Evolutionary conservation across 37 sponge, comb jelly and placozoan species (phyloP), one percentile per base, ranked within the genome.

Genomic region (Agelas oroides): DNA sequence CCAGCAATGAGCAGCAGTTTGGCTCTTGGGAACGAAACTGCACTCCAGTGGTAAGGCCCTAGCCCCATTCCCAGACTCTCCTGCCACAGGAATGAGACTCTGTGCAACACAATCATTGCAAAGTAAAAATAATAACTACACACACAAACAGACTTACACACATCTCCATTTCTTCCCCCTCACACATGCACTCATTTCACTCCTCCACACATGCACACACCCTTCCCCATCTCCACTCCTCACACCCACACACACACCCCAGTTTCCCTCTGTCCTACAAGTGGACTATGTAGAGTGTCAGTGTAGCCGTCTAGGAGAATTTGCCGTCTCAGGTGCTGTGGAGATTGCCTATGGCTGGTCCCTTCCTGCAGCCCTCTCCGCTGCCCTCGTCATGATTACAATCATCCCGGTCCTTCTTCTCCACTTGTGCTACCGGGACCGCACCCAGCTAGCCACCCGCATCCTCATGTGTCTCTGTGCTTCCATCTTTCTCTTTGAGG

Each of bases 261-360:
- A 61, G 62, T 2, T 27, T 28, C 46, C 46, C 8, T 3, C 46
- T 15, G 58, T 91, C 34, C 61, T 81, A 8, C 64, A 56, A 32
- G 77, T 74, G 34, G 57, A 75, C 81, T 93, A 83, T 37, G 66
- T 93, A 24, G 83, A 86, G 65, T 93, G 94, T 64, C 57, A 61
- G 53, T 88, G 94, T 70, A 30, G 56, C 2, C 8, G 27, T 24
- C 55, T 93, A 20, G 94, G 94, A 41, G 90, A 93, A 32, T 79
- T 85, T 59, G 90, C 90, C 23, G 90, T 60, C 20, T 38, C 79
- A 23, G 54, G 53, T 11, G 69, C 53, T 31, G 73, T 86, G 20
- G 64, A 59, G 16, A 41, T 62, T n/a, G 79, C 79, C 53, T 89
- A 89, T 52, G 90, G 87, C 16, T 93, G 94, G 94, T 63, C 79